phyloP scores from a whole-genome alignment of 2,797 vertebrate genomes.

The Enoplosus armatus region DNA sequence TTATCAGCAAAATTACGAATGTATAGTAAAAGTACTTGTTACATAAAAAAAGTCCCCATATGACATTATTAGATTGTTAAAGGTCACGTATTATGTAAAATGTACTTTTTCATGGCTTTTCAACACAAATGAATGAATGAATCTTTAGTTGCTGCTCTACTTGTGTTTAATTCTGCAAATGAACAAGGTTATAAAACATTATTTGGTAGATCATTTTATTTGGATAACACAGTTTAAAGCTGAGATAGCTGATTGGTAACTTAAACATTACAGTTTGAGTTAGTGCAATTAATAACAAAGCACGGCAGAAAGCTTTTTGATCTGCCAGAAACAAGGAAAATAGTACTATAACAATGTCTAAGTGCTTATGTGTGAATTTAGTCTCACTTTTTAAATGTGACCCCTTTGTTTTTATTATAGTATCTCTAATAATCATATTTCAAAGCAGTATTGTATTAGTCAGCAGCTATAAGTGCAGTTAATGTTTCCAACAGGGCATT shows the following conservation, averaged over 20 bases:
- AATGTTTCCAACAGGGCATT: constrained; percentile 9
- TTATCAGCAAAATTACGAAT: too few relatives aligned
- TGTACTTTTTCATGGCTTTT: too few relatives aligned
- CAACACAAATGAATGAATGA: too few relatives aligned
- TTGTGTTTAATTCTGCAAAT: constrained; percentile 28
- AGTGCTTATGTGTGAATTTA: constrained; percentile 2
- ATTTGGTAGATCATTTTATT: constrained; percentile 60
- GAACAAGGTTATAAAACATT: constrained; percentile 25
- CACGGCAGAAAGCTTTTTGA: constrained; percentile 16
- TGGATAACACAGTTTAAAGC: constrained; percentile 49
- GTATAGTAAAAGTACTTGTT: background rate
- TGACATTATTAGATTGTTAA: background rate
- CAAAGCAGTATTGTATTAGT: constrained; percentile 9
- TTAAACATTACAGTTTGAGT: constrained; percentile 29
- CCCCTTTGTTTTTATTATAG: background rate
- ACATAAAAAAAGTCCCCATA: too few relatives aligned
- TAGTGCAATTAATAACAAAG: constrained; percentile 29
- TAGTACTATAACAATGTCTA: background rate
- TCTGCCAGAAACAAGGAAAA: constrained; percentile 27
- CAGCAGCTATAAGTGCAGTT: constrained; percentile 11
- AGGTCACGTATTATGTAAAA: too few relatives aligned
- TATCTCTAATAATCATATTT: background rate
- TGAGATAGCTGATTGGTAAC: constrained; percentile 6
- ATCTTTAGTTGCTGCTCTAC: constrained; percentile 7
- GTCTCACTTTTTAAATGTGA: background rate